Conservation (phyloP, 2,888 invertebrate genomes). For the Agriopis aurantiaria region DNA sequence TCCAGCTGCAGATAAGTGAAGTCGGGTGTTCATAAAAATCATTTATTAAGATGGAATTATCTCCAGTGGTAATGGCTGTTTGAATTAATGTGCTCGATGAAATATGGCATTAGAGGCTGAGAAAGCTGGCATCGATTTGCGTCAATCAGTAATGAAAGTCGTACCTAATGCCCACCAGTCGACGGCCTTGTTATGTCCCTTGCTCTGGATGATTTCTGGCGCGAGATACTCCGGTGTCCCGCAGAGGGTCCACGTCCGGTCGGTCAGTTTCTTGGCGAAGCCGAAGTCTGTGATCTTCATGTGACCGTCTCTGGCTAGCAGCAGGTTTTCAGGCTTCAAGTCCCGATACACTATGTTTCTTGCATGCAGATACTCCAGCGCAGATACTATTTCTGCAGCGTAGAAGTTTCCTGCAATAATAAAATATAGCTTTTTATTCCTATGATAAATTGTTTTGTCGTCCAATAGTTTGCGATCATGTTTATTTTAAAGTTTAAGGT, state of each 20-base stretch:
- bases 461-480: neutral
- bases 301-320: slow-evolving; percentile 97
- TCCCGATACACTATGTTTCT: slow-evolving; percentile 95
- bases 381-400: slow-evolving; percentile 97
- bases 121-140: slow-evolving; percentile 34
- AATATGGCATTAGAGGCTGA: slow-evolving; percentile 26
- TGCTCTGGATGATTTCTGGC: slow-evolving; percentile 98
- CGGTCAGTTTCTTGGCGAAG: slow-evolving; percentile 97
- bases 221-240: slow-evolving; percentile 99
- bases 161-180: slow-evolving; percentile 99
- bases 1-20: slow-evolving; percentile 22
- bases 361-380: slow-evolving; percentile 97
- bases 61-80: slow-evolving; percentile 13
- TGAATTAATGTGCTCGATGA: slow-evolving; percentile 27
- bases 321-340: slow-evolving; percentile 97
- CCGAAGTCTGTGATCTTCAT: slow-evolving; percentile 99
- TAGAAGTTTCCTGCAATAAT: slow-evolving; percentile 92
- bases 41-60: slow-evolving; percentile 34
- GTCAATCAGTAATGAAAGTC: slow-evolving; percentile 30
- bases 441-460: neutral
- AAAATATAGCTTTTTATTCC: slow-evolving; percentile 9
- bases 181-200: slow-evolving; percentile 99
- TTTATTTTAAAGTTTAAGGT: neutral
- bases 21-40: slow-evolving; percentile 30
- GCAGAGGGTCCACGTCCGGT: slow-evolving; percentile 98